Conservation (phyloP, 2,888 invertebrate species). For the Cyclophora punctaria region DNA sequence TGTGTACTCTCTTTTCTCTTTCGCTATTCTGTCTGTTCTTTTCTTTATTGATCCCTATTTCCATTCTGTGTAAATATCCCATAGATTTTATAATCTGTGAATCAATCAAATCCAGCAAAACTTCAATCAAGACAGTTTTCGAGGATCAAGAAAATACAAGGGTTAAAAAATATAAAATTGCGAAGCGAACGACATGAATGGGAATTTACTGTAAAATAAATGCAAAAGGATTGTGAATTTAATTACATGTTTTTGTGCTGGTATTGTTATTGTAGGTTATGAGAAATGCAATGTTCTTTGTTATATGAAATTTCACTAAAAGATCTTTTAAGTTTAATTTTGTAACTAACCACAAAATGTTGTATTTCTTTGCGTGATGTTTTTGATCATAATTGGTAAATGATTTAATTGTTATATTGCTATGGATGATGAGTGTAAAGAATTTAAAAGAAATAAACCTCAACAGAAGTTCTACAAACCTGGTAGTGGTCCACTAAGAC, state of each 20-base stretch:
- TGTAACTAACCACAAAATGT: conserved; percentile 18
- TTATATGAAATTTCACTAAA: conserved; percentile 7
- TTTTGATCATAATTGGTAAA: conserved; percentile 34
- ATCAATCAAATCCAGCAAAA: too few species aligned
- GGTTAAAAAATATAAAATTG: too few species aligned
- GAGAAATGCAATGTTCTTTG: too few species aligned
- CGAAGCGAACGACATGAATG: too few species aligned
- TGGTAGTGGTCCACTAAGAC: conserved; percentile 83
- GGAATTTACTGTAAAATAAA: conserved; percentile 5
- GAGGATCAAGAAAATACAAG: too few species aligned
- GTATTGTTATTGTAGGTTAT: conserved; percentile 1
- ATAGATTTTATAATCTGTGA: too few species aligned
- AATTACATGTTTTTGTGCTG: conserved; percentile 1
- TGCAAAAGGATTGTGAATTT: conserved; percentile 4
- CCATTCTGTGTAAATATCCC: too few species aligned
- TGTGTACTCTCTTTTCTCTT: too few species aligned
- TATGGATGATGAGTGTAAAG: conserved; percentile 75
- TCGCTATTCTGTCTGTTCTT: too few species aligned
- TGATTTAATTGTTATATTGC: conserved; percentile 44
- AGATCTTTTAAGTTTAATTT: conserved; percentile 1
- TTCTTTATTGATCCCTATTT: too few species aligned
- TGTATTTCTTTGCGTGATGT: conserved; percentile 22
- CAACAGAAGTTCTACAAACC: conserved; percentile 83
- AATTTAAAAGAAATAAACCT: conserved; percentile 78
- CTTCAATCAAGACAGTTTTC: too few species aligned